A percentile compares a stretch with the other conserved stretches of the same genome.
Conservation (phyloP, 2,113 vertebrate species). For the Podiceps cristatus region DNA sequence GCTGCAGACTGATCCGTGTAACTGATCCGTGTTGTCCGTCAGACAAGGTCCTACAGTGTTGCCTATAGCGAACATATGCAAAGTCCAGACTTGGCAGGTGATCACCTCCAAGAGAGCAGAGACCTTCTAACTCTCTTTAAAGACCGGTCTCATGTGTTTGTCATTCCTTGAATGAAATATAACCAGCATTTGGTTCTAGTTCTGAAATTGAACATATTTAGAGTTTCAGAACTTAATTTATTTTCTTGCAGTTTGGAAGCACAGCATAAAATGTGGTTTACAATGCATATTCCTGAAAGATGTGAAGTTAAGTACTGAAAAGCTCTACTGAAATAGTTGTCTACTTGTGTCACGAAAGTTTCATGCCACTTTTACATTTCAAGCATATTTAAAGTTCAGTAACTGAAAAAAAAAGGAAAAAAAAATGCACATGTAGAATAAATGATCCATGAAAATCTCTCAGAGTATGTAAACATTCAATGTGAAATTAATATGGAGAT, state of each 20-base stretch:
- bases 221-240: not conserved
- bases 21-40: not conserved
- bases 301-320: not conserved
- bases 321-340: not conserved
- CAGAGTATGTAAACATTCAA: constrained; percentile 68
- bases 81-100: not conserved
- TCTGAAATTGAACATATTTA: not conserved
- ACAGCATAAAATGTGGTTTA: not conserved
- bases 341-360: constrained; percentile 81
- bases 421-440: constrained; percentile 72
- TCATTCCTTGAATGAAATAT: not conserved
- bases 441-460: constrained; percentile 66
- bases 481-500: constrained; percentile 58
- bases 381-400: constrained; percentile 82
- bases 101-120: not conserved
- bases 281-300: not conserved
- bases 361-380: constrained; percentile 85
- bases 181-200: not conserved
- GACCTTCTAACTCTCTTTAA: not conserved
- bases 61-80: not conserved
- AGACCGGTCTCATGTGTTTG: not conserved
- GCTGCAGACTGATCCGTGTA: not conserved
- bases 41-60: not conserved
- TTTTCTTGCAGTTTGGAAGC: not conserved
- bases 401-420: constrained; percentile 78